Base-by-base conservation (phyloP, 2,888 invertebrate genomes). In the Branchellion lobata region DNA sequence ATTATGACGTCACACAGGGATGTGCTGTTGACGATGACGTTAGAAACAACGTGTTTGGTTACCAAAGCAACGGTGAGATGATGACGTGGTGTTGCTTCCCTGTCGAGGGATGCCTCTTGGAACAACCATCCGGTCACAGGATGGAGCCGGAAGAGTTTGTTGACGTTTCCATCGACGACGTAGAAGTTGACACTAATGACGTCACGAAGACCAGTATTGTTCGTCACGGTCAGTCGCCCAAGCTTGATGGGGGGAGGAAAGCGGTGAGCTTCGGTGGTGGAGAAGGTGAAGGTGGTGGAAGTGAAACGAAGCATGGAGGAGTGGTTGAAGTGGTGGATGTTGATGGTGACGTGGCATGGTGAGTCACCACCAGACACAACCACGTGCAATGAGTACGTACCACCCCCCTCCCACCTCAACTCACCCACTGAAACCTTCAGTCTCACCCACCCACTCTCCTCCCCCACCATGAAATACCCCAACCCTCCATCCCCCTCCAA, bases 21-120 rank as follows among this genome's bases (percentile, higher is more conserved):
- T 81, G 78, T 3, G 80, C 77, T 73, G 85, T 85, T 57, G 82
- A 82, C 14, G 68, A 83, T 82, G 18, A 83, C 81, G 21, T 86
- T 84, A 5, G 82, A 82, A 3, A 86, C 81, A 61, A 84, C 82
- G 21, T 86, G 85, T 5, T 81, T 81, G 5, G 82, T 82, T 14
- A 78, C 91, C 0, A 94, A 96, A 78, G 92, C 91, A 21, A 96
- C 90, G 84, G 91, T 91, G 47, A 97, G 89, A 81, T 91, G 92
- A 86, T 95, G 95, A 78, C 90, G 90, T 82, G 92, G 90, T 85
- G 91, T 91, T 84, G 91, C 90, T 88, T 94, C 94, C 75, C 95
- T 91, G 86, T 94, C 94, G 79, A 96, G 90, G 84, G 91, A 91
- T 77, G 91, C 91, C 18, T 92, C 91, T 0, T 94, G 94, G 24